Evolutionary conservation across 2,797 vertebrate species (phyloP), one percentile per base, ranked within the genome.

Genomic region (Steatocranus sp.): DNA sequence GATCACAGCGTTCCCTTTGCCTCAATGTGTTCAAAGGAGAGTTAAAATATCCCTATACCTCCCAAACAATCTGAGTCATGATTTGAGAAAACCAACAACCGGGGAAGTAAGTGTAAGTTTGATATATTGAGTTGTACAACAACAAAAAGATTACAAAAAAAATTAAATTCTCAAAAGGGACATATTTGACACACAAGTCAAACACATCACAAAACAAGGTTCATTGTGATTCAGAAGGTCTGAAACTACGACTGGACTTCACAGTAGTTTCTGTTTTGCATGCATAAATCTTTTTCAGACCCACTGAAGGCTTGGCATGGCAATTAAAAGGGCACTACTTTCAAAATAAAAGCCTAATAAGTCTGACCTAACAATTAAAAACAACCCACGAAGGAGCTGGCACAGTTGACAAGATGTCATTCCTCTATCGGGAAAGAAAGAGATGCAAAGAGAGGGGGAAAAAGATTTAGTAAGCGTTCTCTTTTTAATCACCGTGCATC

Each of bases 401-500:
- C 23, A 23, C 61, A 76, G 56, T 3, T 81, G 74, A 56, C 14
- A 50, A 78, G 70, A 76, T 7, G 18, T 79, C 88, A 68, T 17
- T 77, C 79, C 20, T 79, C 23, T 75, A 76, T 78, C 53, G 18
- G 74, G n/a, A 32, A 48, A 74, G 53, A 83, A 81, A 83, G 25
- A 79, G 68, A 56, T 32, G 51, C 75, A 54, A 74, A 85, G 23
- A 84, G 81, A 87, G 20, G 12, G 14, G 8, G 46, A 2, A 86
- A 76, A 4, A 58, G 73, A 91, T 91, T 89, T 79, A 87, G 90
- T 70, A 73, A 68, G 77, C 82, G 79, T 85, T 81, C 83, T 78
- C 79, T 80, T 76, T 91, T 91, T 94, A 95, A 95, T 96, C 91
- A 90, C 88, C 38, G 79, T 46, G 80, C 86, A 87, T 90, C 83